A percentile compares a stretch with the other conserved stretches of the same genome.
Evolutionary conservation across 2,113 vertebrate species (phyloP).

Genomic region (Brachyhypopomus gauderio): DNA sequence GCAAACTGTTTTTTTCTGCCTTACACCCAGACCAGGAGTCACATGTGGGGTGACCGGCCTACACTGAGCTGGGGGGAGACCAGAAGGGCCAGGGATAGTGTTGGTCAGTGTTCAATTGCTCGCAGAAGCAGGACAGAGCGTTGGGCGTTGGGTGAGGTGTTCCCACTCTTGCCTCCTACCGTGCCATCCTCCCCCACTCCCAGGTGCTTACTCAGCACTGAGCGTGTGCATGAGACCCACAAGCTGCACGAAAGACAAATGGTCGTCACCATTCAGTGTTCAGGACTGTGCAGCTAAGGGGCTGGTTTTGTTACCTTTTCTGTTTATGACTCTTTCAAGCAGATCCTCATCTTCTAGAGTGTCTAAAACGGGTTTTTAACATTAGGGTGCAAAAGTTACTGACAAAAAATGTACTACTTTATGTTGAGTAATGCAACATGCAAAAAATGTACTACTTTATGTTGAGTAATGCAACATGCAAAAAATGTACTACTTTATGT

Average conservation of each 20-base stretch:
- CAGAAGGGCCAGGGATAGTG: slow-evolving; percentile 34
- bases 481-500: too few relatives aligned
- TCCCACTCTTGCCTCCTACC: slow-evolving; percentile 37
- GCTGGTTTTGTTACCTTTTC: neutral
- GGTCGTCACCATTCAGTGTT: slow-evolving; percentile 8
- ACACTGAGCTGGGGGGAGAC: slow-evolving; percentile 23
- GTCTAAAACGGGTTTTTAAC: slow-evolving; percentile 18
- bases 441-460: neutral
- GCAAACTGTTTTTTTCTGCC: slow-evolving; percentile 13
- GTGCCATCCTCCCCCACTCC: slow-evolving; percentile 23
- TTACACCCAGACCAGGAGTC: slow-evolving; percentile 16
- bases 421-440: neutral
- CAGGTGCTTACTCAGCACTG: slow-evolving; percentile 29
- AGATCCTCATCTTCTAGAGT: neutral
- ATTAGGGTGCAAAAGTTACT: neutral
- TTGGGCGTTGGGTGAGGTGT: slow-evolving; percentile 28
- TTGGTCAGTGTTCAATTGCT: slow-evolving; percentile 42
- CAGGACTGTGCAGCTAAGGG: neutral
- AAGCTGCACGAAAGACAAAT: slow-evolving; percentile 23
- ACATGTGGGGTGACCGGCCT: slow-evolving; percentile 16
- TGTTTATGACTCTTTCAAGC: neutral
- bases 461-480: neutral
- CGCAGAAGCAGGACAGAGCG: slow-evolving; percentile 41
- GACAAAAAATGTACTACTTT: too few relatives aligned
- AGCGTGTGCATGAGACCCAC: slow-evolving; percentile 19